Evolutionary conservation across 2,888 invertebrate genomes (phyloP), one percentile per base, ranked within the genome.

Genomic region (Rhagophthalmus giganteus): DNA sequence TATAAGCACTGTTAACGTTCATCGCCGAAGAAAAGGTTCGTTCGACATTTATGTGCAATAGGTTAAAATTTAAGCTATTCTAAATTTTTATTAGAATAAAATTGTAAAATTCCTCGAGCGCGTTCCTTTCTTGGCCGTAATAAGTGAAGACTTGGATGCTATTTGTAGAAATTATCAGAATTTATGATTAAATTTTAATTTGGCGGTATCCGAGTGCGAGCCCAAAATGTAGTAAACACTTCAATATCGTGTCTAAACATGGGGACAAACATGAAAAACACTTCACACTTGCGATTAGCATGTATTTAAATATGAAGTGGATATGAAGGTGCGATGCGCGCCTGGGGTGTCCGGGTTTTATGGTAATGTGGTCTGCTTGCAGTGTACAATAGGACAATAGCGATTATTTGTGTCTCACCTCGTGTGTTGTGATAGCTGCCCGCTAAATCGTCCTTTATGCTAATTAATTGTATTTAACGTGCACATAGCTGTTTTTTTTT

Each of bases 281-380:
- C 49, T 58, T 58, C 57, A 58, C 57, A 55, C 57, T 58, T 47
- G 42, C 53, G 55, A 58, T 58, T 58, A 58, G 51, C 56, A 58
- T 58, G 54, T 52, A 58, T 58, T 58, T 54, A 53, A 54, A 51
- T 57, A 48, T 54, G 38, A 51, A 57, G 51, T 48, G 52, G 52
- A 52, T 52, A 54, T 51, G 49, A 54, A 47, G 46, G 53, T 45
- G 50, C 47, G 42, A 53, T 53, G 33, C 30, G 44, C 54, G 38
- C 54, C 31, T 46, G 35, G 48, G 54, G 54, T 46, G 48, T 54
- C 45, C 39, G 48, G 54, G 49, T 47, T 49, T 54, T 54, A 54
- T 54, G 54, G 39, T 54, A 54, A 54, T 54, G 38, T 27, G 34
- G 38, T 48, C 39, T 49, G 54, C 26, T 49, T 28, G 54, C 33